phyloP scores from a whole-genome alignment of 2,797 vertebrate species.

The Rallus crepitans region DNA sequence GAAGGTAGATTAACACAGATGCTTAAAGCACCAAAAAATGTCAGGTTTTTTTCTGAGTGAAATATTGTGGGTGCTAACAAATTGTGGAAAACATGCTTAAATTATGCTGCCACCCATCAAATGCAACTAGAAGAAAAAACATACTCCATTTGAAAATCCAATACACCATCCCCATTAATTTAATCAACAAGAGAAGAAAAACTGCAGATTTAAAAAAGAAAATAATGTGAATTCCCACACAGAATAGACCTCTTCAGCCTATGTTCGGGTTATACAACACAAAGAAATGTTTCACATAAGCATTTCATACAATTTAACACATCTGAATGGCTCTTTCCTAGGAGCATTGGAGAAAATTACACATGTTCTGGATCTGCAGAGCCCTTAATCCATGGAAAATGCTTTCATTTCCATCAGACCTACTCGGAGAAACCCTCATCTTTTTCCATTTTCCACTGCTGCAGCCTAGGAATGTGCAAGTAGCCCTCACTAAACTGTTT shows the following conservation, averaged over 20 bases:
- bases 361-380: slow-evolving; percentile 34
- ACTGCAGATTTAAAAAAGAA: neutral
- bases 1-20: slow-evolving; percentile 28
- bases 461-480: neutral
- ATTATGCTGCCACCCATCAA: neutral
- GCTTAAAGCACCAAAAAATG: slow-evolving; percentile 50
- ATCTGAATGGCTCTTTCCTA: neutral
- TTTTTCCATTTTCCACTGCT: slow-evolving; percentile 26
- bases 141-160: neutral
- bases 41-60: neutral
- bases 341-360: slow-evolving; percentile 18
- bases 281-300: neutral
- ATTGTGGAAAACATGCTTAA: neutral
- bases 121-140: neutral
- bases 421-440: slow-evolving; percentile 16
- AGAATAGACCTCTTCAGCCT: neutral
- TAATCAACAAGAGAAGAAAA: neutral
- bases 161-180: neutral
- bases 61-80: neutral
- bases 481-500: slow-evolving; percentile 29
- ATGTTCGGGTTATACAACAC: neutral
- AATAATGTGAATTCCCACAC: neutral
- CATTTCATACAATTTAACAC: neutral
- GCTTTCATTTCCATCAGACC: slow-evolving; percentile 22
- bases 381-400: slow-evolving; percentile 45